Percentiles rank a stretch among this genome's conserved stretches.
These are phyloP conservation scores for Brienomyrus longianalis DNA, from an alignment of 2,113 vertebrate species.

Conservation along the genomic window DNA sequence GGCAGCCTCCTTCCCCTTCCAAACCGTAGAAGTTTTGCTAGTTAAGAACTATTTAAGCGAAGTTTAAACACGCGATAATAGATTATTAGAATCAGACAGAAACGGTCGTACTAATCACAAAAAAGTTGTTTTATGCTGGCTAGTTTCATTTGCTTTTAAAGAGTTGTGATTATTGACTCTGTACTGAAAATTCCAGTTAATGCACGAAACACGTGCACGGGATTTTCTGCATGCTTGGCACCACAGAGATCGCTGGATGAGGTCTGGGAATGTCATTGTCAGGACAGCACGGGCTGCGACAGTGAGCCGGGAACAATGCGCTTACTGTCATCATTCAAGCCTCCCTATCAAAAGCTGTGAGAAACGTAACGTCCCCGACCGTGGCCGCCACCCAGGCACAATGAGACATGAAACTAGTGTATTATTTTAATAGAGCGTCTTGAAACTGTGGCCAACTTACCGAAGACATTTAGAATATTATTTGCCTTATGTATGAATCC, in stretches of 20 bases:
- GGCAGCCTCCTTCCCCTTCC: background rate
- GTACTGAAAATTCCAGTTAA: constrained; percentile 8
- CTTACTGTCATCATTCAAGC: constrained; percentile 20
- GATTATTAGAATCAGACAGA: background rate
- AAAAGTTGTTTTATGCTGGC: background rate
- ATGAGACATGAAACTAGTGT: background rate
- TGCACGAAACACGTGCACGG: constrained; percentile 14
- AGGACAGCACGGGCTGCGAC: constrained; percentile 9
- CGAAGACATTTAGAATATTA: background rate
- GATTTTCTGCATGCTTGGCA: background rate
- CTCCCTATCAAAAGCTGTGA: background rate
- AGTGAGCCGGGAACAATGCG: constrained; percentile 19
- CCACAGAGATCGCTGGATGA: constrained; percentile 1
- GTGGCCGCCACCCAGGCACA: background rate
- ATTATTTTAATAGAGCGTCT: constrained; percentile 7
- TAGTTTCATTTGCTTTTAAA: background rate
- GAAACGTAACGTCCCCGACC: background rate
- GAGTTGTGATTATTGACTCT: background rate
- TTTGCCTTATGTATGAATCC: background rate
- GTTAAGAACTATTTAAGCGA: background rate
- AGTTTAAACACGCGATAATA: background rate
- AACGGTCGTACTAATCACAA: background rate
- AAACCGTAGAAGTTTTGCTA: background rate
- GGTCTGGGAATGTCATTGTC: constrained; percentile 8
- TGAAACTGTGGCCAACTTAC: background rate